Evolutionary conservation across 2,888 invertebrate species (phyloP).

Genomic region (Oscheius sp.): DNA sequence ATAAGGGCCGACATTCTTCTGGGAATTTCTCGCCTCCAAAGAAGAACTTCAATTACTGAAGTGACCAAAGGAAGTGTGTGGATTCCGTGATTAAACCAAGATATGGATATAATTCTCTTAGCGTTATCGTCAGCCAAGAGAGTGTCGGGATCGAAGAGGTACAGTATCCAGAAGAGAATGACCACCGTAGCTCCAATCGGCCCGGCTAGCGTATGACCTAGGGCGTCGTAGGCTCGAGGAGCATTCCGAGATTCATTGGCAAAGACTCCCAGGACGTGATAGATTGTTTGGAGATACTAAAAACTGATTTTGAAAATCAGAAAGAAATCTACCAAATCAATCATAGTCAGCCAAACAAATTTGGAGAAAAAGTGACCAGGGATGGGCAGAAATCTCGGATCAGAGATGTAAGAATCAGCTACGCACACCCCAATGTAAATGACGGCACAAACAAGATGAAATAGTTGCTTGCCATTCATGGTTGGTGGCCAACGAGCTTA

Average conservation of each 20-base stretch:
- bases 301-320: conserved; percentile 8
- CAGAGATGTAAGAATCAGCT: conserved; percentile 47
- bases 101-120: conserved; percentile 47
- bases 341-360: conserved; percentile 67
- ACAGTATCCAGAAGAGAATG: conserved; percentile 64
- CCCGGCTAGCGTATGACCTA: conserved; percentile 45
- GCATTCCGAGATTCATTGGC: conserved; percentile 24
- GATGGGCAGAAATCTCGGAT: conserved; percentile 47
- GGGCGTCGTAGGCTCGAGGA: conserved; percentile 40
- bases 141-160: conserved; percentile 54
- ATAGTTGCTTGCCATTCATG: conserved; percentile 21
- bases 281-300: conserved; percentile 60
- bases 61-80: conserved; percentile 63
- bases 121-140: conserved; percentile 58
- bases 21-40: conserved; percentile 54
- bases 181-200: conserved; percentile 59
- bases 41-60: conserved; percentile 54
- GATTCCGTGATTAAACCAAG: conserved; percentile 64
- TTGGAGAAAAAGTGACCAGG: conserved; percentile 54
- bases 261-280: conserved; percentile 54
- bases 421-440: conserved; percentile 50
- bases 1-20: conserved; percentile 34
- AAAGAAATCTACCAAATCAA: conserved; percentile 57
- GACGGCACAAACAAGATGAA: conserved; percentile 45
- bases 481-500: background rate